Percentiles rank a stretch among this genome's conserved stretches.
These are phyloP conservation scores for Apamea anceps DNA, from an alignment of 2,888 invertebrate genomes.

Conservation along the genomic window DNA sequence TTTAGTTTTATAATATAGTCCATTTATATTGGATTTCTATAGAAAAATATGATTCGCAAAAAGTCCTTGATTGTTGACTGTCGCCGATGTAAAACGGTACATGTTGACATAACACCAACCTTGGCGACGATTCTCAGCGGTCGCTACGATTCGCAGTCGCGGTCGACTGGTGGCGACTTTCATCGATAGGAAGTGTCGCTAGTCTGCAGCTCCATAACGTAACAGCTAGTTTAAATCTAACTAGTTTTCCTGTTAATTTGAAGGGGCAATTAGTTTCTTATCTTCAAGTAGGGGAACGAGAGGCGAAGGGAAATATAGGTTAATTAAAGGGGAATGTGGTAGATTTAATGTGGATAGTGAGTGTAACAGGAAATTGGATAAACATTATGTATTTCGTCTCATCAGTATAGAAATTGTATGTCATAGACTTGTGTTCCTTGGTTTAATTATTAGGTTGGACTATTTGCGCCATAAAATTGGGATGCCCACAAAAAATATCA, in stretches of 20 bases:
- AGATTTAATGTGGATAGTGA: constrained; percentile 45
- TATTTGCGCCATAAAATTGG: not conserved
- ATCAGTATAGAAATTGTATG: not conserved
- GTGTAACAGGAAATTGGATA: constrained; percentile 41
- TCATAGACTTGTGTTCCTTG: no score
- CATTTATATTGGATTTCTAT: not conserved
- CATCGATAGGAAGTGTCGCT: not conserved
- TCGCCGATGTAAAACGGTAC: not conserved
- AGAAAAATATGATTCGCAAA: no score
- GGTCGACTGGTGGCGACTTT: not conserved
- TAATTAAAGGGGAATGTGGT: constrained; percentile 36
- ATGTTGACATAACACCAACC: not conserved
- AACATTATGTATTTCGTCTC: constrained; percentile 29
- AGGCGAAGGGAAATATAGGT: constrained; percentile 19
- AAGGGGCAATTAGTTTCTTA: constrained; percentile 60
- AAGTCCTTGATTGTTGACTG: no score
- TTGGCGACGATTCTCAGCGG: not conserved
- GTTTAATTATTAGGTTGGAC: not conserved
- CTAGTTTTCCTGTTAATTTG: constrained; percentile 58
- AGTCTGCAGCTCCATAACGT: constrained; percentile 7
- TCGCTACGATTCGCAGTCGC: not conserved
- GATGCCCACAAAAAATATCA: not conserved
- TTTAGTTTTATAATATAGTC: no score
- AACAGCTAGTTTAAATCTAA: constrained; percentile 59
- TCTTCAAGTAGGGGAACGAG: constrained; percentile 19